A percentile compares a stretch with the other conserved stretches of the same genome.
These are phyloP conservation scores for Eolophus roseicapilla DNA, from an alignment of 2,113 vertebrate genomes.

Conservation along the genomic window DNA sequence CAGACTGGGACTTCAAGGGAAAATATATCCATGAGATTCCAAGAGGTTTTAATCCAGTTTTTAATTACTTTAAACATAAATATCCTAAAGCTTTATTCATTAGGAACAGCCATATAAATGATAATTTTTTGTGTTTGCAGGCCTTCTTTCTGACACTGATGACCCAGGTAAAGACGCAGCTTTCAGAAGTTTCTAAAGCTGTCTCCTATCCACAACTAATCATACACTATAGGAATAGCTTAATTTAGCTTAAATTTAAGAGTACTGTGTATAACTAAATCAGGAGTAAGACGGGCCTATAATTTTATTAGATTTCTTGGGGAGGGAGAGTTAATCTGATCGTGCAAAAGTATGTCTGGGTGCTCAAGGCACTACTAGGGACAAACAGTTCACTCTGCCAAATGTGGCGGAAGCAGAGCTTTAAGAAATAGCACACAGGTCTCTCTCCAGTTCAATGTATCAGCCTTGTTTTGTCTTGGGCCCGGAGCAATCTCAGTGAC, in stretches of 20 bases:
- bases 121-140: not conserved
- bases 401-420: not conserved
- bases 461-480: constrained; percentile 17
- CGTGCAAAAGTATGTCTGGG: not conserved
- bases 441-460: not conserved
- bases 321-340: not conserved
- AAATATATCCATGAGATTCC: not conserved
- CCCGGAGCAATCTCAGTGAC: not conserved
- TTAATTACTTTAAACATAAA: not conserved
- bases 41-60: not conserved
- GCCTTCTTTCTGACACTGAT: not conserved
- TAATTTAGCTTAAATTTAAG: not conserved
- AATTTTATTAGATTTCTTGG: not conserved
- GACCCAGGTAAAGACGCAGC: not conserved
- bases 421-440: not conserved
- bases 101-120: not conserved
- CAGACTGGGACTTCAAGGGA: not conserved
- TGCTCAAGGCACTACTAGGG: not conserved
- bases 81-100: not conserved
- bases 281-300: not conserved
- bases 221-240: not conserved
- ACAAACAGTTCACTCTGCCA: not conserved
- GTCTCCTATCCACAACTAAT: not conserved
- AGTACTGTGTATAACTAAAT: not conserved
- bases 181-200: not conserved